A percentile compares a stretch with the other conserved stretches of the same genome.
Conservation (phyloP, 1,140 invertebrate genomes). For the Drosophila nigromelanica region DNA sequence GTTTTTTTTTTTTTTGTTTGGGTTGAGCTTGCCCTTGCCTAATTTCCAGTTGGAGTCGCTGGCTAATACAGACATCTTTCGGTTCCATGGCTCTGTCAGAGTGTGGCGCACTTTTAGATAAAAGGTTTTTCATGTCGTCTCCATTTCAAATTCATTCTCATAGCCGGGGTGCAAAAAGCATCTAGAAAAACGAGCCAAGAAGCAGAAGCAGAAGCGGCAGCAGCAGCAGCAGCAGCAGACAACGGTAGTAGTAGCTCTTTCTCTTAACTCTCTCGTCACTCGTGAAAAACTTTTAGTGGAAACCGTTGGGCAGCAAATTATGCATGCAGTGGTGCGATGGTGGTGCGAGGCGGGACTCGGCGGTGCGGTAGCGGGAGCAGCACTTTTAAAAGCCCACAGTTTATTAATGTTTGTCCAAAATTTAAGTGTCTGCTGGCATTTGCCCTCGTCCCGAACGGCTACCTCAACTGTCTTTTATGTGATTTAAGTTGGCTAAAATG, state of each 20-base stretch:
- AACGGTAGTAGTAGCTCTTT: slow-evolving; percentile 51
- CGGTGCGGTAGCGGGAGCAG: neutral
- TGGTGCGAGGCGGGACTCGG: neutral
- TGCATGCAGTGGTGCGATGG: slow-evolving; percentile 61
- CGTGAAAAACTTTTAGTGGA: slow-evolving; percentile 73
- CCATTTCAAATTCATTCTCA: slow-evolving; percentile 74
- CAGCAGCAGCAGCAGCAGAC: slow-evolving; percentile 29
- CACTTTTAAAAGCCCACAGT: slow-evolving; percentile 65
- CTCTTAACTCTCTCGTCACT: slow-evolving; percentile 29
- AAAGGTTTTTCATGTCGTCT: slow-evolving; percentile 81
- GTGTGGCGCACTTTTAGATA: slow-evolving; percentile 68
- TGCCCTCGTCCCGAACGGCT: slow-evolving; percentile 25
- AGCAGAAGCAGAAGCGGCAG: neutral
- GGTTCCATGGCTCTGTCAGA: slow-evolving; percentile 11
- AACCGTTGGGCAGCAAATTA: slow-evolving; percentile 73
- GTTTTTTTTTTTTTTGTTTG: slow-evolving; percentile 28
- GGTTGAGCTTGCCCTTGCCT: slow-evolving; percentile 34
- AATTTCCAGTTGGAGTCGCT: slow-evolving; percentile 71
- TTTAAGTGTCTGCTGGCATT: slow-evolving; percentile 60
- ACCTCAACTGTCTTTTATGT: slow-evolving; percentile 36
- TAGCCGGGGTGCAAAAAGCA: slow-evolving; percentile 45
- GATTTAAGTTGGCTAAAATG: slow-evolving; percentile 79
- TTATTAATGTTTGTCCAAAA: slow-evolving; percentile 81
- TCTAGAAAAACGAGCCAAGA: slow-evolving; percentile 3
- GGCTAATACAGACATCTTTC: slow-evolving; percentile 77